phyloP scores from a whole-genome alignment of 2,113 vertebrate genomes.

The Grallaria varia region DNA sequence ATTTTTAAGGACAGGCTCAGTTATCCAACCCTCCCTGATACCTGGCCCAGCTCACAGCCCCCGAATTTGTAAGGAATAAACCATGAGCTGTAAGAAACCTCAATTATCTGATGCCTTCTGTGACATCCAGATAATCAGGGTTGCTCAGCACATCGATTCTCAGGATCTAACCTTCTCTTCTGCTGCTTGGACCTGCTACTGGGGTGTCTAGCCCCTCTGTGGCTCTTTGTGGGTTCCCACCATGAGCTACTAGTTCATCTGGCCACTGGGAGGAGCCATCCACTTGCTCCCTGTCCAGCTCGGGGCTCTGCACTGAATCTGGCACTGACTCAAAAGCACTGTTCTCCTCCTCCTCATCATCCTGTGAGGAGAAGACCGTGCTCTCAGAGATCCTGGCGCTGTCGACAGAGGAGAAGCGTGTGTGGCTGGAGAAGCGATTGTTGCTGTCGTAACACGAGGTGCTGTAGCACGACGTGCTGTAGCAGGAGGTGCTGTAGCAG shows the following conservation, averaged over 20 bases:
- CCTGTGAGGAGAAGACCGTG: conserved; percentile 96
- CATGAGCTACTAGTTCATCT: conserved; percentile 71
- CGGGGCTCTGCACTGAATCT: conserved; percentile 80
- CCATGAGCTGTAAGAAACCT: neutral
- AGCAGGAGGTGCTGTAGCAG: conserved; percentile 93
- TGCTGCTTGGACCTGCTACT: conserved; percentile 83
- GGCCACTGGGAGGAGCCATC: conserved; percentile 78
- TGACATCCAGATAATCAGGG: conserved; percentile 49
- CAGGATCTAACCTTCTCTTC: conserved; percentile 84
- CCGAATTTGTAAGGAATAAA: neutral
- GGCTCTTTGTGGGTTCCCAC: conserved; percentile 68
- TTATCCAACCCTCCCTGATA: conserved; percentile 7
- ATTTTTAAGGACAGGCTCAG: conserved; percentile 15
- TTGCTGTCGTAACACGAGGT: conserved; percentile 87
- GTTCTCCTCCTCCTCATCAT: conserved; percentile 93
- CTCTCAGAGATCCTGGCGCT: conserved; percentile 94
- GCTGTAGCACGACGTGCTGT: conserved; percentile 93
- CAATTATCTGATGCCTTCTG: conserved; percentile 34
- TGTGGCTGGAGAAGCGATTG: conserved; percentile 88
- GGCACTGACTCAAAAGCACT: conserved; percentile 91
- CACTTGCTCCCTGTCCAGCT: conserved; percentile 77
- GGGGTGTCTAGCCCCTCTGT: conserved; percentile 75
- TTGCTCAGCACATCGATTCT: neutral
- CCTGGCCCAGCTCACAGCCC: neutral
- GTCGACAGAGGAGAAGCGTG: conserved; percentile 93